Percentiles rank a stretch among this genome's conserved stretches.
These are phyloP conservation scores for Pipra filicauda DNA, from an alignment of 2,113 vertebrate genomes.

Conservation along the genomic window DNA sequence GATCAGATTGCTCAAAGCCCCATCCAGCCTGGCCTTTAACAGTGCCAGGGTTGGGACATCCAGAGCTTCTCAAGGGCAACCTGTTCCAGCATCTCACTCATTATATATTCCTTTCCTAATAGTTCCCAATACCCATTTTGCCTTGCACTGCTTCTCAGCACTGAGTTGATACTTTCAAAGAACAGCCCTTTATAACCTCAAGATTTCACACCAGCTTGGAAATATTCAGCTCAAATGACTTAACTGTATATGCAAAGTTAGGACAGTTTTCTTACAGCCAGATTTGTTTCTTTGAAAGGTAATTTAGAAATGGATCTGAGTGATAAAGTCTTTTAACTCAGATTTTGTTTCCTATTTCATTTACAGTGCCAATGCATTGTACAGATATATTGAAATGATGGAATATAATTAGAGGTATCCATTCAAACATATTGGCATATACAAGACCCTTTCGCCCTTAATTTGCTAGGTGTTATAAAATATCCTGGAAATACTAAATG, in stretches of 20 bases:
- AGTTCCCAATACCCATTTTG: neutral
- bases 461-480: neutral
- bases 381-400: neutral
- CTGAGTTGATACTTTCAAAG: neutral
- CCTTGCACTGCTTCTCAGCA: neutral
- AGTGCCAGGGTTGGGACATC: neutral
- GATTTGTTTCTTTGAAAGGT: neutral
- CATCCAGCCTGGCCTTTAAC: neutral
- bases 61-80: neutral
- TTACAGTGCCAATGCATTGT: neutral
- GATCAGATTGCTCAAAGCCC: neutral
- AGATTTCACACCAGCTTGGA: neutral
- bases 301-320: neutral
- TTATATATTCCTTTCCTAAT: neutral
- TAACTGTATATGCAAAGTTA: neutral
- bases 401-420: neutral
- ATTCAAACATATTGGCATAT: neutral
- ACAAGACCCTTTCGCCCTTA: neutral
- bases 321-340: neutral
- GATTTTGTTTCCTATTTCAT: neutral
- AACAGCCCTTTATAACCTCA: neutral
- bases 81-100: neutral
- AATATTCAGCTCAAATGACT: neutral
- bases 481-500: neutral
- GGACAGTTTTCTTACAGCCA: neutral